These are phyloP conservation scores for Narcine bancroftii DNA, from an alignment of 2,113 vertebrate genomes.

Conservation along the genomic window DNA sequence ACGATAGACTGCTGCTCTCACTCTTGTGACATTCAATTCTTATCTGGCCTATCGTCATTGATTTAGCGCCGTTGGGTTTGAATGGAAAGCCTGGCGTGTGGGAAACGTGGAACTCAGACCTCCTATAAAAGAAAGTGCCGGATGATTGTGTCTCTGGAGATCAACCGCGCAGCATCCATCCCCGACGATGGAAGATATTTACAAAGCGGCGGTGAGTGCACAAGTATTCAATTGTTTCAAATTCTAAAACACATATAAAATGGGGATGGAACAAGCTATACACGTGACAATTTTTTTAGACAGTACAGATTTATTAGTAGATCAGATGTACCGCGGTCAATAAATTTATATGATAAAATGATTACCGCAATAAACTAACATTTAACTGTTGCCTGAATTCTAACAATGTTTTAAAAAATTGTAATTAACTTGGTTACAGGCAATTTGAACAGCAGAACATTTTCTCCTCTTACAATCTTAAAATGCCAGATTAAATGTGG, in stretches of 20 bases:
- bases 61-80: constrained; percentile 23
- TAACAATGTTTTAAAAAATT: not conserved
- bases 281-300: not conserved
- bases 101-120: not conserved
- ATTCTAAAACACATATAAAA: not conserved
- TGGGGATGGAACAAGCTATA: not conserved
- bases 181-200: constrained; percentile 70
- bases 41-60: constrained; percentile 38
- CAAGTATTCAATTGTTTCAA: not conserved
- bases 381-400: not conserved
- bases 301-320: not conserved
- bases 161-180: not conserved
- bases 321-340: not conserved
- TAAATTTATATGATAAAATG: not conserved
- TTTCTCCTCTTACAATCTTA: not conserved
- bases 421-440: not conserved
- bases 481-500: not conserved
- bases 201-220: constrained; percentile 71
- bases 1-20: not conserved
- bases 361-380: not conserved
- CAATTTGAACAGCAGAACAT: not conserved
- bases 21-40: constrained; percentile 36
- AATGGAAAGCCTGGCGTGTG: constrained; percentile 34
- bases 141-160: not conserved
- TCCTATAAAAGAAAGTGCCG: not conserved